Conservation (phyloP, 2,888 invertebrate genomes). For the Ennomos fuscantarius region DNA sequence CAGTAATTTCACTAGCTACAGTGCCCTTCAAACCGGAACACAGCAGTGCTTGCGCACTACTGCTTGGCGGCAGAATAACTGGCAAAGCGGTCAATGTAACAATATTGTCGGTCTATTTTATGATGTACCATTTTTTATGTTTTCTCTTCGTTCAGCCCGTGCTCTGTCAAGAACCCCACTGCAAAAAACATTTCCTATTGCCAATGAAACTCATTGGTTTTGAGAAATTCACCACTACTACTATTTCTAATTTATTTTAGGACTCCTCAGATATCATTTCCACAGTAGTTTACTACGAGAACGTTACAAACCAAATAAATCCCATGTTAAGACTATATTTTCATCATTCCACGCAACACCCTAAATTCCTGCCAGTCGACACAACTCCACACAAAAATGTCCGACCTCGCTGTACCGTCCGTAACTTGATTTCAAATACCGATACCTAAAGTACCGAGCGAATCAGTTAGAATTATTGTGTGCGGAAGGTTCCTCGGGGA, state of each 20-base stretch:
- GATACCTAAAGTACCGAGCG: constrained; percentile 1
- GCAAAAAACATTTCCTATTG: no score
- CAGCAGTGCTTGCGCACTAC: no score
- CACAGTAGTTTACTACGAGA: not conserved
- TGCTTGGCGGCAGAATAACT: no score
- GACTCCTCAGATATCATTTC: not conserved
- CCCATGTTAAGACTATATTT: constrained; percentile 9
- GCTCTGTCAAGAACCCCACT: no score
- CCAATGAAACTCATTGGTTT: no score
- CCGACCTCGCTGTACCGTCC: constrained; percentile 23
- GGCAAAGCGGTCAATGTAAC: no score
- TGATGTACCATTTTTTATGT: no score
- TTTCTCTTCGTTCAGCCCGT: no score
- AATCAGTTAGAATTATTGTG: constrained; percentile 16
- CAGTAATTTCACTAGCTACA: no score
- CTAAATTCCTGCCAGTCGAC: constrained; percentile 16
- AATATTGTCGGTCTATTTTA: no score
- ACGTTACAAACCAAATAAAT: not conserved
- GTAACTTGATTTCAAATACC: constrained; percentile 24
- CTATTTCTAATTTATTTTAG: not conserved
- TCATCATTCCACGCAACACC: constrained; percentile 5
- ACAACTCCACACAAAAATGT: constrained; percentile 14
- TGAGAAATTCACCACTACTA: no score
- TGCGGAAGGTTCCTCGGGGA: constrained; percentile 4
- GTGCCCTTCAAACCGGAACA: no score